Base-by-base conservation (phyloP, 2,113 vertebrate species). In the Tragelaphus buxtoni region DNA sequence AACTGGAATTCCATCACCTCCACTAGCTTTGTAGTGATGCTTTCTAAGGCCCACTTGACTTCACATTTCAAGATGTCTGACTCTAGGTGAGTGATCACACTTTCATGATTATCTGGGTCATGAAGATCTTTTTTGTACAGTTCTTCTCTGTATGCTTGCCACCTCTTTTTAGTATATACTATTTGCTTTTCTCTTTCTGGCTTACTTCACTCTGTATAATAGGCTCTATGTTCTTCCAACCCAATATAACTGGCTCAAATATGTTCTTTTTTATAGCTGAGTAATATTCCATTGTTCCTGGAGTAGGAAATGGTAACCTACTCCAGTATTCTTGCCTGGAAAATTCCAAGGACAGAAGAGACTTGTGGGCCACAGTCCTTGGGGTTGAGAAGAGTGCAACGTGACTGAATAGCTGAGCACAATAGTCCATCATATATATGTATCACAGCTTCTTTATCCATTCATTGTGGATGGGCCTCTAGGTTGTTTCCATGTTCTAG, bases 341-440 rank as follows among this genome's bases (percentile, higher is more conserved):
- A 63, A 63, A 17, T 17, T 61, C 30, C 30, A 63, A 6, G 61
- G 30, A 63, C 14, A 63, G 30, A 63, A 14, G 61, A n/a, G 30
- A 4, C 14, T 63, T 32, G 14, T 63, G 61, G 28, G 30, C 30
- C 30, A 63, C 30, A 63, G 30, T 17, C 30, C 61, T n/a, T n/a
- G 14, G 14, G 30, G 61, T 63, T 63, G 3, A 16, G 16, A 63
- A n/a, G 61, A n/a, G 7, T n/a, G 14, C 0, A 0, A n/a, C 0
- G 3, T 63, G 61, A 63, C 61, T n/a, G 7, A 63, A 17, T 1
- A 63, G 30, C 61, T 63, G 61, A n/a, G 61, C 30, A 17, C 16
- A 17, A 17, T 63, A 17, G 30, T n/a, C 61, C 30, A n/a, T 63
- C 14, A 9, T 63, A 16, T 32, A 16, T 16, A 4, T 63, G 30